These are phyloP conservation scores for Sebastes melanostomus DNA, from an alignment of 2,797 vertebrate genomes.

Conservation along the genomic window DNA sequence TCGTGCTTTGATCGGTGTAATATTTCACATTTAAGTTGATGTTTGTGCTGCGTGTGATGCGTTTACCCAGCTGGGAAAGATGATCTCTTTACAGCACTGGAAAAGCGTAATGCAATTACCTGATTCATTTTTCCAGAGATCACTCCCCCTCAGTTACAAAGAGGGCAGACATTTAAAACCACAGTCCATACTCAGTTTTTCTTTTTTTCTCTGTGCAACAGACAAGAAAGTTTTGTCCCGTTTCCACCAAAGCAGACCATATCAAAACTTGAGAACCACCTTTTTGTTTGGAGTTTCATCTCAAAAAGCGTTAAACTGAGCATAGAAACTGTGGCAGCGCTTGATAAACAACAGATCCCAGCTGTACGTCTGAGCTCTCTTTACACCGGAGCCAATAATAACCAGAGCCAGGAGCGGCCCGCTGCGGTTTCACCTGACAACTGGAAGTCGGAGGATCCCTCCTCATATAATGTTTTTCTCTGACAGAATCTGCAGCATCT, in stretches of 20 bases:
- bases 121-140: slow-evolving; percentile 74
- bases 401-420: slow-evolving; percentile 40
- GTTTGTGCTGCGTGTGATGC: slow-evolving; percentile 75
- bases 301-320: slow-evolving; percentile 57
- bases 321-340: slow-evolving; percentile 27
- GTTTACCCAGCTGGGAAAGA: slow-evolving; percentile 79
- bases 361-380: slow-evolving; percentile 40
- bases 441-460: slow-evolving; percentile 56
- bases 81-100: slow-evolving; percentile 66
- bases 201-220: neutral
- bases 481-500: slow-evolving; percentile 71
- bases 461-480: slow-evolving; percentile 63
- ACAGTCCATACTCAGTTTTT: slow-evolving; percentile 5
- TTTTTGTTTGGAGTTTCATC: slow-evolving; percentile 61
- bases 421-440: slow-evolving; percentile 72
- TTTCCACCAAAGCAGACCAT: slow-evolving; percentile 35
- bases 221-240: slow-evolving; percentile 35
- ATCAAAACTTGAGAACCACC: slow-evolving; percentile 34
- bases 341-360: slow-evolving; percentile 45
- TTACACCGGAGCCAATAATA: slow-evolving; percentile 41
- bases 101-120: slow-evolving; percentile 75
- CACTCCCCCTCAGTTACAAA: slow-evolving; percentile 42
- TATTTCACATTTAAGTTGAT: slow-evolving; percentile 76
- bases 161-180: slow-evolving; percentile 65
- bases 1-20: slow-evolving; percentile 71